phyloP scores from a whole-genome alignment of 2,113 vertebrate species.

The Oreochromis spilurus region DNA sequence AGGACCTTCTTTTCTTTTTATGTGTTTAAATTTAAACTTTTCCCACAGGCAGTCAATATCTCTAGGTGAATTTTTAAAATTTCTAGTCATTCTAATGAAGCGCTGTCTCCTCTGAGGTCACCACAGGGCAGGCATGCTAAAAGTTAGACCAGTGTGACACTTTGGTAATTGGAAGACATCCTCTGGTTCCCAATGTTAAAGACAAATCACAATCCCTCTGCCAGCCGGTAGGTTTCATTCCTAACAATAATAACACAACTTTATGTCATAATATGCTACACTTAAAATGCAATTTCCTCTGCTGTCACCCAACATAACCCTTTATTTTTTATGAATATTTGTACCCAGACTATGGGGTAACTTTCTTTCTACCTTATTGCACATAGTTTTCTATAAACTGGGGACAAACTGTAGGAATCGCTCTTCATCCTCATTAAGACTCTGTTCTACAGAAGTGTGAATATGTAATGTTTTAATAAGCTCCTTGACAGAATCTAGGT shows the following conservation, averaged over 20 bases:
- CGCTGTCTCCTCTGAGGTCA: background rate
- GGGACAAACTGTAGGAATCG: slow-evolving; percentile 46
- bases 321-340: background rate
- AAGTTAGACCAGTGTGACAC: background rate
- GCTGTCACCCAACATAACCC: background rate
- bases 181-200: background rate
- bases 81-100: background rate
- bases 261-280: background rate
- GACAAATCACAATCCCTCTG: background rate
- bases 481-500: slow-evolving; percentile 64
- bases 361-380: slow-evolving; percentile 10
- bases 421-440: slow-evolving; percentile 69
- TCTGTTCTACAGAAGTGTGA: slow-evolving; percentile 66
- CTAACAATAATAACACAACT: background rate
- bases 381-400: slow-evolving; percentile 62
- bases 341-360: background rate
- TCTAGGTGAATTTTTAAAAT: background rate
- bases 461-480: slow-evolving; percentile 75
- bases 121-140: background rate
- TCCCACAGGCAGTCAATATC: background rate
- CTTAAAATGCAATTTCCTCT: background rate
- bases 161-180: background rate
- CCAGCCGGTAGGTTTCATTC: background rate
- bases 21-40: background rate
- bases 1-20: background rate